phyloP scores from a whole-genome alignment of 2,113 vertebrate species.

The Colius striatus region DNA sequence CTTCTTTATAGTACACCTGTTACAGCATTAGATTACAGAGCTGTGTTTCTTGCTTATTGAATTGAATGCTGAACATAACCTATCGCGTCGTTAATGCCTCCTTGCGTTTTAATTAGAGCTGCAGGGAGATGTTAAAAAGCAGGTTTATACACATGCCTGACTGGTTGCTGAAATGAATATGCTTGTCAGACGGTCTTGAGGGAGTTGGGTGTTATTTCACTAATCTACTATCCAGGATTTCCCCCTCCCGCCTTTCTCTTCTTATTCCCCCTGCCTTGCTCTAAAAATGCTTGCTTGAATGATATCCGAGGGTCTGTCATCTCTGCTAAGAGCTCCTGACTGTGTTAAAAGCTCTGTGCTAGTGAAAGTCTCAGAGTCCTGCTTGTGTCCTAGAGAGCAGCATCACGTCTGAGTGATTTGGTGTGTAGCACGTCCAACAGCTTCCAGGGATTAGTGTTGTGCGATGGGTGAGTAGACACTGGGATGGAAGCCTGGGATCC shows the following conservation, averaged over 20 bases:
- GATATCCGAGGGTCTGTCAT: not conserved
- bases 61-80: not conserved
- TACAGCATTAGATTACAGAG: not conserved
- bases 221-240: not conserved
- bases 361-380: not conserved
- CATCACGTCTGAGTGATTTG: not conserved
- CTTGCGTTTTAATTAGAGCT: conserved; percentile 42
- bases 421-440: not conserved
- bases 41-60: not conserved
- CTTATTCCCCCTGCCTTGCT: not conserved
- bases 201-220: not conserved
- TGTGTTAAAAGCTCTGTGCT: not conserved
- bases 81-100: not conserved
- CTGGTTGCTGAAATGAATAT: conserved; percentile 9
- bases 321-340: not conserved
- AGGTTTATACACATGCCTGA: conserved; percentile 29
- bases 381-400: not conserved
- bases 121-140: conserved; percentile 19
- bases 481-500: not conserved
- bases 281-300: not conserved
- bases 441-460: rapidly evolving
- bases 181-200: not conserved
- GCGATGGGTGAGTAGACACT: not conserved
- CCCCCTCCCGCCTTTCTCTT: not conserved
- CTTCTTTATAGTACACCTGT: conserved; percentile 24